Base-by-base conservation (phyloP, 2,113 vertebrate genomes). In the Ginglymostoma cirratum region DNA sequence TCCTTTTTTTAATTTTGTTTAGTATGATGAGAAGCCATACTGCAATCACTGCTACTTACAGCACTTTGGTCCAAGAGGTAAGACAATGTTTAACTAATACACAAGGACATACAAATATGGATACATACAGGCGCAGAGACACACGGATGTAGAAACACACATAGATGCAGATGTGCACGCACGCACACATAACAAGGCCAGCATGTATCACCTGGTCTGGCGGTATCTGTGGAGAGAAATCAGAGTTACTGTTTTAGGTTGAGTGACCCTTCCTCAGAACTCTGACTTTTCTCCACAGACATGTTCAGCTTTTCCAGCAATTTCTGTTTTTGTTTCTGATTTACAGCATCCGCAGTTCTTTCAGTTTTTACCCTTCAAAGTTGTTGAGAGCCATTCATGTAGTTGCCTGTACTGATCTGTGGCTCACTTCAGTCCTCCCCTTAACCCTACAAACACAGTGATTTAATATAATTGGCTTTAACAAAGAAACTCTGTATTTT, bases 1-100 rank as follows among this genome's bases (percentile, higher is more conserved):
- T 38, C 30, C 85, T 61, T 96, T 1, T 8, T 96, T 95, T 96
- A 61, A 61, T 96, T 96, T 96, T 95, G 97, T 97, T 97, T 97
- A 98, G 98, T 96, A 98, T 95, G 98, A 98, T 93, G 98, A 98
- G 96, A 98, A 97, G 96, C 98, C 98, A 21, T 98, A 97, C 96
- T 98, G 98, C 96, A 97, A 97, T 96, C 96, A 98, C 96, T 98
- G 98, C 96, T 98, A 98, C 96, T 96, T 98, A 96, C 97, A 96
- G 96, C 96, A 96, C 95, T 98, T 98, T 97, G 98, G 98, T 96
- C 97, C 98, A 72, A 98, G 97, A 98, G 98, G 98, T 98, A 97
- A 97, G 95, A 52, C 42, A 42, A 42, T 34, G 45, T 94, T 83
- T 92, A 66, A 83, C n/a, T 94, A 92, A n/a, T 42, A 76, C 38